phyloP scores from a whole-genome alignment of 2,797 vertebrate genomes.

The Odontamblyopus lacepedii region DNA sequence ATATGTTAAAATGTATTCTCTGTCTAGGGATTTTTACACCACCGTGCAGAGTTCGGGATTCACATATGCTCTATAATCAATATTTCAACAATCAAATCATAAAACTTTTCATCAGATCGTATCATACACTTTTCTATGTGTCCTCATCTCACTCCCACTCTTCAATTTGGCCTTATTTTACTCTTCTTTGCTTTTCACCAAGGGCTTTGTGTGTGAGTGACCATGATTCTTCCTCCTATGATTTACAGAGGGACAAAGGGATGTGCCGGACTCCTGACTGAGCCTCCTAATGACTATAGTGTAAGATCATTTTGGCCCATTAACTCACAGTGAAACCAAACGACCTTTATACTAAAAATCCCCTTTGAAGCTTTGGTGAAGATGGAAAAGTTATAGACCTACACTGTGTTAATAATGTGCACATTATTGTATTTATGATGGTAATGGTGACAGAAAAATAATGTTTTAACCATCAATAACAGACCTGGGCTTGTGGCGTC shows the following conservation, averaged over 20 bases:
- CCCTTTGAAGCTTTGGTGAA: conserved; percentile 18
- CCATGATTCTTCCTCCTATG: conserved; percentile 14
- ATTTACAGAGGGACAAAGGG: conserved; percentile 23
- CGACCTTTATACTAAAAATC: conserved; percentile 45
- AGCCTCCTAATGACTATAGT: conserved; percentile 34
- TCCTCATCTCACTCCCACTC: neutral
- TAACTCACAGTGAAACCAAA: conserved; percentile 52
- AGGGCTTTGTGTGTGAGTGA: conserved; percentile 2
- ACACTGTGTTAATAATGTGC: conserved; percentile 32
- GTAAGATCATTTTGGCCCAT: conserved; percentile 53
- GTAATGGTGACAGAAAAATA: conserved; percentile 28
- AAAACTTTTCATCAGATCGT: neutral
- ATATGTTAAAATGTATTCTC: neutral
- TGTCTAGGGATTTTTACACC: neutral
- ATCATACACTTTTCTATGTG: neutral
- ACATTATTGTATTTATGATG: conserved; percentile 6
- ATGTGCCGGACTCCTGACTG: conserved; percentile 31
- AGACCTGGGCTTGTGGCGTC: neutral
- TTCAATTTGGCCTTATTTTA: neutral
- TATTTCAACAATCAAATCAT: conserved; percentile 2
- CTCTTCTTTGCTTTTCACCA: conserved; percentile 4
- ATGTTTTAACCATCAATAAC: conserved; percentile 39
- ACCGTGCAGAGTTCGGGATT: neutral
- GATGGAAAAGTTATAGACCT: conserved; percentile 25
- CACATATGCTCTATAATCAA: neutral